Percentiles rank a stretch among this genome's conserved stretches.
Conservation (phyloP, 1,140 invertebrate genomes). For the Drosophila asahinai region DNA sequence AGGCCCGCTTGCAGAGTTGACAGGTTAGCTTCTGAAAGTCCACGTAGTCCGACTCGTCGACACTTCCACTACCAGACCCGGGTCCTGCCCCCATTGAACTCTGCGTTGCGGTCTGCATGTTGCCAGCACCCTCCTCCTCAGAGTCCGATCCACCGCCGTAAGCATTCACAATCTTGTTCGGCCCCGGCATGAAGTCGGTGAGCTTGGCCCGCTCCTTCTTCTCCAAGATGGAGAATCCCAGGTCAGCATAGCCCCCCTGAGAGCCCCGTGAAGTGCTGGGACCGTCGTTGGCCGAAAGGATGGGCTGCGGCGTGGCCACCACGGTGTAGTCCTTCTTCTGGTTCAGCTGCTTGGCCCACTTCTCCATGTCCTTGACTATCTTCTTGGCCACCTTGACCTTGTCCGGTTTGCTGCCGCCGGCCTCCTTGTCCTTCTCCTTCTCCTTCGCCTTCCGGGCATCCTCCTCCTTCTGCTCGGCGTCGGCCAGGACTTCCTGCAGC, state of each 20-base stretch:
- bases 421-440: conserved; percentile 74
- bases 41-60: conserved; percentile 88
- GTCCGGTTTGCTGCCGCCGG: conserved; percentile 86
- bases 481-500: conserved; percentile 60
- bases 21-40: conserved; percentile 97
- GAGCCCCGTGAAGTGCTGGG: conserved; percentile 72
- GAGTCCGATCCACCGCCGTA: conserved; percentile 52
- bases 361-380: conserved; percentile 98
- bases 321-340: conserved; percentile 94
- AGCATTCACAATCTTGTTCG: too few relatives aligned
- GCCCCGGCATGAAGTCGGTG: conserved; percentile 12
- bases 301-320: conserved; percentile 73
- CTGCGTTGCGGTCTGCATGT: conserved; percentile 85
- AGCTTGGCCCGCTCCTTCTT: conserved; percentile 85
- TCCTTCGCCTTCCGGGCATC: conserved; percentile 86
- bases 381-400: conserved; percentile 99
- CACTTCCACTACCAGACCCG: conserved; percentile 64
- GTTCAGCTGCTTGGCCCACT: conserved; percentile 98
- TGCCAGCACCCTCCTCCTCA: conserved; percentile 69
- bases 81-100: not conserved
- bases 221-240: conserved; percentile 95
- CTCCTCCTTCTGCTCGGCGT: conserved; percentile 54
- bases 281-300: conserved; percentile 45
- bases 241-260: conserved; percentile 91
- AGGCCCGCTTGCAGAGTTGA: conserved; percentile 97